phyloP scores from a whole-genome alignment of 2,113 vertebrate genomes.

The Tauraco erythrolophus region DNA sequence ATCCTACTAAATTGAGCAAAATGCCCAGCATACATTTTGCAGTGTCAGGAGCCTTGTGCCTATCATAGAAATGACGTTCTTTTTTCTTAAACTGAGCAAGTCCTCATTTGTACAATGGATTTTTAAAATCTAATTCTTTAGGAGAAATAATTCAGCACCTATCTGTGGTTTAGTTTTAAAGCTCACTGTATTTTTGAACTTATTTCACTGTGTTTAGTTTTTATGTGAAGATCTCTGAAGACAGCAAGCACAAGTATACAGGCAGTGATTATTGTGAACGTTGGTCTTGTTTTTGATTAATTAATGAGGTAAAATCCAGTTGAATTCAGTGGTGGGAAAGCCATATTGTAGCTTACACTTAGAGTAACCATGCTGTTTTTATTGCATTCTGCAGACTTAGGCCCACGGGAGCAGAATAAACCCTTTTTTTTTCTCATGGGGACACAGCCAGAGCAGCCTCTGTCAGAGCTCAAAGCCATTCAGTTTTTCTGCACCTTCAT shows the following conservation, averaged over 20 bases:
- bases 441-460: neutral
- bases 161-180: neutral
- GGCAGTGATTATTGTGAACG: neutral
- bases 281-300: neutral
- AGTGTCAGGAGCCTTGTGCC: neutral
- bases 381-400: neutral
- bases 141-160: neutral
- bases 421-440: neutral
- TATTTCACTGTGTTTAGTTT: neutral
- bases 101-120: neutral
- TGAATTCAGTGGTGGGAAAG: neutral
- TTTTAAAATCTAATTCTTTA: neutral
- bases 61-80: neutral
- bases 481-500: neutral
- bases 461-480: neutral
- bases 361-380: neutral
- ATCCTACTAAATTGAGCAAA: neutral
- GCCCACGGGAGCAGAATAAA: neutral
- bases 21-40: neutral
- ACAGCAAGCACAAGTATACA: neutral
- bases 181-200: neutral
- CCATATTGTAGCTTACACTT: neutral
- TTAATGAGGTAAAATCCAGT: neutral
- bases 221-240: neutral
- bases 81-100: neutral